Evolutionary conservation across 2,888 invertebrate species (phyloP).

Genomic region (Drosophila basisetae): DNA sequence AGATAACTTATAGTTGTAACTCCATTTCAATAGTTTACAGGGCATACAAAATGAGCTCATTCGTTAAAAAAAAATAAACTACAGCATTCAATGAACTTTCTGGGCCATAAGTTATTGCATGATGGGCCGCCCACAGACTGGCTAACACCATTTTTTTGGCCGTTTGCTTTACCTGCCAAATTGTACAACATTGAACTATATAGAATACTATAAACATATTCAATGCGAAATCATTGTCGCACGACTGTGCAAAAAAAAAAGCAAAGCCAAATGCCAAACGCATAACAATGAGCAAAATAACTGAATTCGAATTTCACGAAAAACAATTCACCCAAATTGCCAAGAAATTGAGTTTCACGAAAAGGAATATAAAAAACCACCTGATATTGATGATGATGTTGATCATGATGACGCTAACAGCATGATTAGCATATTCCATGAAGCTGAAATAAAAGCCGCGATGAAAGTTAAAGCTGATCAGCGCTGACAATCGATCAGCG

Average conservation of each 20-base stretch:
- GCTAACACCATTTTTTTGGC: constrained; percentile 33
- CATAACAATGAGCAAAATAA: constrained; percentile 57
- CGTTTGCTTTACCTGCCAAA: constrained; percentile 42
- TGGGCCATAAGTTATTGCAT: constrained; percentile 33
- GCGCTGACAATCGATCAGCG: constrained; percentile 34
- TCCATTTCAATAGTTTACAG: not conserved
- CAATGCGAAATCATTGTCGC: constrained; percentile 62
- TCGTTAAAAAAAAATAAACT: not conserved
- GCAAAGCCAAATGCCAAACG: constrained; percentile 49
- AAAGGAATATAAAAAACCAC: constrained; percentile 33
- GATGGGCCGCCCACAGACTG: constrained; percentile 46
- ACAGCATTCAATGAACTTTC: constrained; percentile 47
- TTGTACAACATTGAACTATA: constrained; percentile 70
- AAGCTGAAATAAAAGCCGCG: constrained; percentile 10
- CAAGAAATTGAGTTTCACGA: constrained; percentile 21
- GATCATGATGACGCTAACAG: constrained; percentile 23
- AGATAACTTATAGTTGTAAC: too few species aligned
- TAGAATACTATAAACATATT: constrained; percentile 53
- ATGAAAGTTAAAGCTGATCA: constrained; percentile 28
- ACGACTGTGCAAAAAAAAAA: constrained; percentile 45
- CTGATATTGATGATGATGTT: constrained; percentile 27
- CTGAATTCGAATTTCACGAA: constrained; percentile 66
- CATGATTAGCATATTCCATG: constrained; percentile 28
- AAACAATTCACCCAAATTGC: constrained; percentile 42
- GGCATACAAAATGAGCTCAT: constrained; percentile 31